phyloP scores from a whole-genome alignment of 2,113 vertebrate species.

The Ptyas mucosa region DNA sequence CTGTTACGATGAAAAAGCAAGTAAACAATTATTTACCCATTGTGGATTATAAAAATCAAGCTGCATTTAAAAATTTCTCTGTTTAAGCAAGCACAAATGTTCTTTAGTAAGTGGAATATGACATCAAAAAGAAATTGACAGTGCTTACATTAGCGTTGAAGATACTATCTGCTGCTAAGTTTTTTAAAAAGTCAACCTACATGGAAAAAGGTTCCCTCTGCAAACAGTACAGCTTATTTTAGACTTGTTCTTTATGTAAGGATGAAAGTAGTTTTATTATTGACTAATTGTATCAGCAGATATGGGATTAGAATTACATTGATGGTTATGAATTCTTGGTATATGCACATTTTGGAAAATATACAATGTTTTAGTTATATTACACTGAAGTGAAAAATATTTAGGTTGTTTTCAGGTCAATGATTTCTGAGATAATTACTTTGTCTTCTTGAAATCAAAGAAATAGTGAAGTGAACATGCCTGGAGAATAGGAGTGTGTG shows the following conservation, averaged over 20 bases:
- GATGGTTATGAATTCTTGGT: background rate
- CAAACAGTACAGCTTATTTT: background rate
- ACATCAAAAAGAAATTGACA: background rate
- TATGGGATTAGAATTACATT: background rate
- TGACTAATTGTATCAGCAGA: background rate
- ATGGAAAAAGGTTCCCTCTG: background rate
- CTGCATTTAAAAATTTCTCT: background rate
- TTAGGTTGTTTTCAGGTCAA: background rate
- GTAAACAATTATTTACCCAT: background rate
- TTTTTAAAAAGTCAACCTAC: background rate
- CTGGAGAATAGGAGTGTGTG: background rate
- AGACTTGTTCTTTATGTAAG: background rate
- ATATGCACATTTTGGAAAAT: background rate
- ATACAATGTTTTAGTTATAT: background rate
- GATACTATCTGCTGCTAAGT: background rate
- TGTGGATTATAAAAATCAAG: background rate
- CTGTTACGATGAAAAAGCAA: background rate
- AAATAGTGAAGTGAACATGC: background rate
- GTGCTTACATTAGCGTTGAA: background rate
- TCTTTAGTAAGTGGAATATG: background rate
- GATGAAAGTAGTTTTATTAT: background rate
- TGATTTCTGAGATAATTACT: background rate
- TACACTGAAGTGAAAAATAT: background rate
- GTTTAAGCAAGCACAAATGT: background rate
- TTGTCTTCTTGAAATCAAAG: background rate